Conservation (phyloP, 2,888 invertebrate genomes). For the Cerastoderma edule region DNA sequence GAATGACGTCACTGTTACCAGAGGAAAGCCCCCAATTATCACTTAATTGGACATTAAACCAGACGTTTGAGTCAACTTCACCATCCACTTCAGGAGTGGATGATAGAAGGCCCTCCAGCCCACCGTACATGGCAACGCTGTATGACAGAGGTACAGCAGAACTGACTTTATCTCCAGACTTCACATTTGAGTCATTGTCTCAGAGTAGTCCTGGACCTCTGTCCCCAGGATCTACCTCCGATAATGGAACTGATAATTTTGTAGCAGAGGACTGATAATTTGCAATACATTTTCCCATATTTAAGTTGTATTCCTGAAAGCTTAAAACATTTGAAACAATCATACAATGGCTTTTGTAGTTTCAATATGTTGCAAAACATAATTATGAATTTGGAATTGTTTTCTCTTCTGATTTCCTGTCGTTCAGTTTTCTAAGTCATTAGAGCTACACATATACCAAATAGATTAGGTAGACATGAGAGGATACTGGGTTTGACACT, state of each 20-base stretch:
- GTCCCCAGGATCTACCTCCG: background rate
- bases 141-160: slow-evolving; percentile 12
- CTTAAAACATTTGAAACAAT: too few species aligned
- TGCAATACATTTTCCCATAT: too few species aligned
- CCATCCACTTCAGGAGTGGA: background rate
- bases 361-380: too few species aligned
- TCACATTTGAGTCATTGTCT: slow-evolving; percentile 6
- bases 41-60: slow-evolving; percentile 16
- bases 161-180: background rate
- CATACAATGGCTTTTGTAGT: too few species aligned
- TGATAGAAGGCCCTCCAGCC: slow-evolving; percentile 3
- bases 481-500: too few species aligned
- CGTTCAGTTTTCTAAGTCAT: too few species aligned
- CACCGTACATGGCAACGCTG: slow-evolving; percentile 19
- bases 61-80: background rate
- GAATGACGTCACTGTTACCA: too few species aligned
- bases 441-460: too few species aligned
- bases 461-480: too few species aligned
- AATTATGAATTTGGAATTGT: too few species aligned
- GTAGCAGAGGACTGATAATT: slow-evolving; percentile 24
- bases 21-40: background rate
- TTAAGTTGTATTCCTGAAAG: too few species aligned
- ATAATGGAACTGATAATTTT: slow-evolving; percentile 15
- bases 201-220: slow-evolving; percentile 14
- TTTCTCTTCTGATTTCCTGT: too few species aligned